Evolutionary conservation across 2,888 invertebrate species (phyloP).

Genomic region (Punctoribates punctum): DNA sequence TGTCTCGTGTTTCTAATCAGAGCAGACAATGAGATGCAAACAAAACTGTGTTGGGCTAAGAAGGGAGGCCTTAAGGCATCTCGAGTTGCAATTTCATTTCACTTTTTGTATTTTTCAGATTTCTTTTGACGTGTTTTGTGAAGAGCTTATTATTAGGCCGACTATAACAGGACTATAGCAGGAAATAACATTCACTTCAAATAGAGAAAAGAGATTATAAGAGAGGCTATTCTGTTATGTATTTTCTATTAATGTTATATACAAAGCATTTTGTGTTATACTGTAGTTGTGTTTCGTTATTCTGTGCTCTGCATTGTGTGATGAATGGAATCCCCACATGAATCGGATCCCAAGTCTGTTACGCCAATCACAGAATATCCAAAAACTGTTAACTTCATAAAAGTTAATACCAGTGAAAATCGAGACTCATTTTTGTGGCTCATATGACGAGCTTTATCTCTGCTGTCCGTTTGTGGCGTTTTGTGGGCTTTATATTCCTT

Average conservation of each 20-base stretch:
- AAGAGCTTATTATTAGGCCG: conserved; percentile 32
- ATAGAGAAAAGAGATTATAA: conserved; percentile 34
- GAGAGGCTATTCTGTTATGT: background rate
- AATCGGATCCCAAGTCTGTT: conserved; percentile 4
- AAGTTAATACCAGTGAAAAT: conserved; percentile 31
- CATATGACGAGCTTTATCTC: conserved; percentile 25
- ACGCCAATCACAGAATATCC: conserved; percentile 29
- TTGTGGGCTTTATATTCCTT: conserved; percentile 31
- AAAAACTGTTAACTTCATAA: conserved; percentile 32
- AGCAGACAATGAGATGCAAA: conserved; percentile 1
- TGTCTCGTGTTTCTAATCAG: conserved; percentile 18
- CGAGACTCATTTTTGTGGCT: conserved; percentile 22
- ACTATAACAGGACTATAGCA: conserved; percentile 25
- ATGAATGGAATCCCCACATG: conserved; percentile 25
- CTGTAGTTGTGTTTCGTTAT: conserved; percentile 4
- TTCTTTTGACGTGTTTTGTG: conserved; percentile 31
- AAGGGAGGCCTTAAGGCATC: background rate
- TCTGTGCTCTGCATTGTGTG: conserved; percentile 2
- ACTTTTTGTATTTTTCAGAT: conserved; percentile 15
- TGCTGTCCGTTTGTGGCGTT: conserved; percentile 24
- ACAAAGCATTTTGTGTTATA: background rate
- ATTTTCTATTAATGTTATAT: no score
- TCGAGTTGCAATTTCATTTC: conserved; percentile 23
- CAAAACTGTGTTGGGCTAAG: background rate
- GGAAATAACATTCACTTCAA: conserved; percentile 35